These are phyloP conservation scores for Lamproptera curius DNA, from an alignment of 2,888 invertebrate species.

Conservation along the genomic window DNA sequence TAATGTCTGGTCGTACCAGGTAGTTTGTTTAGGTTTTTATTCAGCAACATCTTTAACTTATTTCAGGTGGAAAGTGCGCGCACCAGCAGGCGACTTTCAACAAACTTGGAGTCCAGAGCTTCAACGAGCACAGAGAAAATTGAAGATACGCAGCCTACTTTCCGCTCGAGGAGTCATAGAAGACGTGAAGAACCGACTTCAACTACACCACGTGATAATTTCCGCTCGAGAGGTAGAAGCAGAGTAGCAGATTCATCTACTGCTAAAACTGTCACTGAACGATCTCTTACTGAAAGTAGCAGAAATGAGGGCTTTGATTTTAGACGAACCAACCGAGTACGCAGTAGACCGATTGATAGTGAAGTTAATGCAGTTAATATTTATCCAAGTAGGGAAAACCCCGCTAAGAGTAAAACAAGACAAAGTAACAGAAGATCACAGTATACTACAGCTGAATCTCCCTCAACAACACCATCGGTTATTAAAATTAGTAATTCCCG, in stretches of 20 bases:
- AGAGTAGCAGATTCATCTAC: conserved; percentile 36
- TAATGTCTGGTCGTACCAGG: conserved; percentile 33
- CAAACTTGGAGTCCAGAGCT: conserved; percentile 39
- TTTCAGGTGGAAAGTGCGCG: conserved; percentile 60
- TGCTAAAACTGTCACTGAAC: conserved; percentile 35
- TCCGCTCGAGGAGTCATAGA: conserved; percentile 49
- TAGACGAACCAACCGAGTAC: conserved; percentile 56
- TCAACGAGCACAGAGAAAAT: conserved; percentile 36
- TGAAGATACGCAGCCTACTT: conserved; percentile 44
- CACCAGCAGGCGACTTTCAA: conserved; percentile 49
- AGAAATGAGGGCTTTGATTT: conserved; percentile 61
- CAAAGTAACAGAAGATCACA: conserved; percentile 29
- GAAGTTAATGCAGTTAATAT: conserved; percentile 39
- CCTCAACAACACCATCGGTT: conserved; percentile 12
- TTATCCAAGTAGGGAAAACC: conserved; percentile 38
- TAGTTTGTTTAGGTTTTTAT: background rate
- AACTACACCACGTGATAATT: conserved; percentile 35
- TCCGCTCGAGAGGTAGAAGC: conserved; percentile 44
- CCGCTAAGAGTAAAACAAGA: conserved; percentile 44
- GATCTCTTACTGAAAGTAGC: conserved; percentile 35
- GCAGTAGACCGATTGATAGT: conserved; percentile 42
- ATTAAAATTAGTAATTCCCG: conserved; percentile 5
- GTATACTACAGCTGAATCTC: conserved; percentile 10
- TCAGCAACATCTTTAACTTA: conserved; percentile 1
- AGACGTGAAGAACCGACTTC: conserved; percentile 44